Base-by-base conservation (phyloP, 2,113 vertebrate genomes). In the Hyla sarda region DNA sequence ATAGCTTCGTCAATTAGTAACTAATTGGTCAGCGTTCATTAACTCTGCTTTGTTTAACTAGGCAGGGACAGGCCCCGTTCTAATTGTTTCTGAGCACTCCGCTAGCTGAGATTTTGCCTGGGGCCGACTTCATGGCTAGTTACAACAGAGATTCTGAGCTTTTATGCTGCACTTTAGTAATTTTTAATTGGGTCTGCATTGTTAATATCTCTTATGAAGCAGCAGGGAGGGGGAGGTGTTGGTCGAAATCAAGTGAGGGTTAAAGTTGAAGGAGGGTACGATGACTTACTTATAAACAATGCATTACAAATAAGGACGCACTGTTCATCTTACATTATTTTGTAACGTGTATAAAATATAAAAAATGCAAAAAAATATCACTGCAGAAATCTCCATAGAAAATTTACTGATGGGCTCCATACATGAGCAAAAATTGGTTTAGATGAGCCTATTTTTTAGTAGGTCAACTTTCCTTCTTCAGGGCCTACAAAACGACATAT, bases 21-120 rank as follows among this genome's bases (percentile, higher is more conserved):
- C 92, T 95, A 94, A 95, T 95, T 94, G 93, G 88, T 89, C 91
- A 91, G 91, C 84, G 88, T 92, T 92, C 84, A 92, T 92, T 91
- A 92, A 93, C 92, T 91, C 87, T 86, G 84, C 89, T 91, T 91
- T 92, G 91, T 92, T 92, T 93, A 90, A 92, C 91, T 91, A 86
- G 87, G 82, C 88, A 86, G 88, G 88, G 89, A 89, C 87, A 77
- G 85, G 81, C 45, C 28, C 73, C 3, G 81, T 7, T 34, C 67
- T 88, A 87, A 89, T 88, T 87, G 87, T 83, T 78, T 82, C 76
- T 80, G 69, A 80, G 83, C 81, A n/a, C 37, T 25, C 71, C 17
- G 77, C 50, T 25, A 56, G 85, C 67, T 67, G 76, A 48, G 60
- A 87, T 56, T 41, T 78, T 52, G 80, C 86, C 81, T 14, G 34